These are phyloP conservation scores for Saguinus midas DNA, from an alignment of 2,113 vertebrate genomes.

Conservation along the genomic window DNA sequence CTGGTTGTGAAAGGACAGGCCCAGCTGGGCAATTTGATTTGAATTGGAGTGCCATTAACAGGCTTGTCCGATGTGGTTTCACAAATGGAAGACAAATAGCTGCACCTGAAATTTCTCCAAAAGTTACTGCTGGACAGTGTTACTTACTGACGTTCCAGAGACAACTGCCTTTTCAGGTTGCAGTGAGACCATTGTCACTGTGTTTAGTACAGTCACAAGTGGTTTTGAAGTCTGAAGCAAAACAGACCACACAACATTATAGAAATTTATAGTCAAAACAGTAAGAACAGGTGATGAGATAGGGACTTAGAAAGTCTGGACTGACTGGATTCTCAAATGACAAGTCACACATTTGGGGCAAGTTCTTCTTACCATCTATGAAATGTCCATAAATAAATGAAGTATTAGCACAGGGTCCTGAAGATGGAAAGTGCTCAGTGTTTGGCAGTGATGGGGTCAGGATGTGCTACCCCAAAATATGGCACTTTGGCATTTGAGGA, in stretches of 20 bases:
- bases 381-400: neutral
- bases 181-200: slow-evolving; percentile 31
- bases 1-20: slow-evolving; percentile 38
- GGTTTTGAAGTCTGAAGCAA: slow-evolving; percentile 76
- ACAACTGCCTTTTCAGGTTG: slow-evolving; percentile 69
- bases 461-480: neutral
- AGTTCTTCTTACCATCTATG: neutral
- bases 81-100: slow-evolving; percentile 60
- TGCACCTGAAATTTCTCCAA: slow-evolving; percentile 40
- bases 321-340: neutral
- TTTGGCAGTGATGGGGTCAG: neutral
- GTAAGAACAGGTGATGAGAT: neutral
- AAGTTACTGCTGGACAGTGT: slow-evolving; percentile 53
- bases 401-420: too few species aligned
- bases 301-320: neutral
- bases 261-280: neutral
- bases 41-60: slow-evolving; percentile 59
- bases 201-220: neutral
- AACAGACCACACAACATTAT: neutral
- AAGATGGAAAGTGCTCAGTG: neutral
- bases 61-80: slow-evolving; percentile 74
- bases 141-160: slow-evolving; percentile 31
- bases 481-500: neutral
- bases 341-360: neutral
- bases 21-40: slow-evolving; percentile 78